A percentile compares a stretch with the other conserved stretches of the same genome.
These are phyloP conservation scores for Drosophila paracracens DNA, from an alignment of 2,888 invertebrate genomes.

Conservation along the genomic window DNA sequence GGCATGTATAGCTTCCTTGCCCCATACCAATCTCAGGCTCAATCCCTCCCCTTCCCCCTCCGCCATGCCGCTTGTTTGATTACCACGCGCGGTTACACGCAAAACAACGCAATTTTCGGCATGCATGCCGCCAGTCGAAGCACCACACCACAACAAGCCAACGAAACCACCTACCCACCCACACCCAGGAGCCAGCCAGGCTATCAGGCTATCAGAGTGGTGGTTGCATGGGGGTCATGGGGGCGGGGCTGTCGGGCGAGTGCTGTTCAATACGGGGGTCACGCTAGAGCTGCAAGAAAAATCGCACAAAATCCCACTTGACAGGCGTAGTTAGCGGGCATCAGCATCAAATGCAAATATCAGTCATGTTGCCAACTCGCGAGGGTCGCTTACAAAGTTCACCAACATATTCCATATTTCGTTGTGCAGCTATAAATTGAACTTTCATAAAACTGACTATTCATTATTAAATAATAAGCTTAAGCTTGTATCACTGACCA, in stretches of 20 bases:
- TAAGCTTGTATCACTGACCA: background rate
- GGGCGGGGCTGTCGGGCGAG: conserved; percentile 14
- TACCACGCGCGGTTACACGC: conserved; percentile 85
- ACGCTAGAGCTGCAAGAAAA: conserved; percentile 80
- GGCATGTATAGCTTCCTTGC: conserved; percentile 54
- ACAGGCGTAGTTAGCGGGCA: conserved; percentile 84
- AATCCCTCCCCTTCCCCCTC: background rate
- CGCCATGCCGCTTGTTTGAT: conserved; percentile 73
- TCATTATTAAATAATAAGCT: too few species aligned
- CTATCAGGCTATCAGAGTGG: conserved; percentile 9
- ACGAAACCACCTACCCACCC: conserved; percentile 3
- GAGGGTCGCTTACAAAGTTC: conserved; percentile 50
- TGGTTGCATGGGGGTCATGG: conserved; percentile 27
- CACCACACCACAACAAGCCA: conserved; percentile 24
- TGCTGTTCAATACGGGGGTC: conserved; percentile 69
- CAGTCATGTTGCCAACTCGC: conserved; percentile 71
- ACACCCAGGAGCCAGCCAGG: conserved; percentile 12
- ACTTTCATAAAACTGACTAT: too few species aligned
- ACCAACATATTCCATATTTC: background rate
- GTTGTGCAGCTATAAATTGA: background rate
- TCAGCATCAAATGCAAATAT: conserved; percentile 76
- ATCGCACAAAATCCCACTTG: conserved; percentile 84
- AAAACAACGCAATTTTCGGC: conserved; percentile 83
- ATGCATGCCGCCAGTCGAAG: conserved; percentile 74
- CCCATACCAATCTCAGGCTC: background rate